A percentile compares a stretch with the other conserved stretches of the same genome.
These are phyloP conservation scores for Otis tarda DNA, from an alignment of 2,113 vertebrate genomes.

Conservation along the genomic window DNA sequence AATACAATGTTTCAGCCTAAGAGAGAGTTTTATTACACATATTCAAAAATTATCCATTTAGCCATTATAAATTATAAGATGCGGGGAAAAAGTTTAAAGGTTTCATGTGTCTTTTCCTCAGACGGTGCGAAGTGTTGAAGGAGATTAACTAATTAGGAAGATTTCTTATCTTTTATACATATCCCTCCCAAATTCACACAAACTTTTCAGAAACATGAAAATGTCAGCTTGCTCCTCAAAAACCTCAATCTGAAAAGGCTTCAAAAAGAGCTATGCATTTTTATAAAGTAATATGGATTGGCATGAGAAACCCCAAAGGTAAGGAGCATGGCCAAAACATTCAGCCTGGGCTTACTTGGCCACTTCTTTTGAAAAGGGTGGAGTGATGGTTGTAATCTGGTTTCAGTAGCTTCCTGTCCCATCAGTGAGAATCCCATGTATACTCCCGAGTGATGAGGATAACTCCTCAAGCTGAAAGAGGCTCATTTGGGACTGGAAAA, in stretches of 20 bases:
- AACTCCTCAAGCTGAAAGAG: not conserved
- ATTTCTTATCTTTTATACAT: not conserved
- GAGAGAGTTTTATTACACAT: not conserved
- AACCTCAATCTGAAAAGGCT: not conserved
- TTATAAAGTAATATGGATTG: not conserved
- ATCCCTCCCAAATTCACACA: not conserved
- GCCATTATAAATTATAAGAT: not conserved
- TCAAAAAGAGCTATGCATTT: not conserved
- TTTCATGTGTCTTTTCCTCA: not conserved
- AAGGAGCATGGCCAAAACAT: not conserved
- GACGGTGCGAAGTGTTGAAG: not conserved
- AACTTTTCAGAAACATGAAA: not conserved
- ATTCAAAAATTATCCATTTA: conserved; percentile 8
- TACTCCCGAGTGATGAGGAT: not conserved
- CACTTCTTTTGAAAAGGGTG: not conserved
- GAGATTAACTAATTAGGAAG: not conserved
- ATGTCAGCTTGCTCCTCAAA: not conserved
- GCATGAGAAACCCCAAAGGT: not conserved
- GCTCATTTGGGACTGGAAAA: not conserved
- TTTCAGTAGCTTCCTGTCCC: not conserved
- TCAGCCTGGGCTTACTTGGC: not conserved
- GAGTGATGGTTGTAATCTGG: not conserved
- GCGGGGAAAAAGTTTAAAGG: not conserved
- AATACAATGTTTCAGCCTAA: not conserved
- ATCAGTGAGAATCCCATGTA: not conserved